phyloP scores from a whole-genome alignment of 2,113 vertebrate species.

The Saguinus midas region DNA sequence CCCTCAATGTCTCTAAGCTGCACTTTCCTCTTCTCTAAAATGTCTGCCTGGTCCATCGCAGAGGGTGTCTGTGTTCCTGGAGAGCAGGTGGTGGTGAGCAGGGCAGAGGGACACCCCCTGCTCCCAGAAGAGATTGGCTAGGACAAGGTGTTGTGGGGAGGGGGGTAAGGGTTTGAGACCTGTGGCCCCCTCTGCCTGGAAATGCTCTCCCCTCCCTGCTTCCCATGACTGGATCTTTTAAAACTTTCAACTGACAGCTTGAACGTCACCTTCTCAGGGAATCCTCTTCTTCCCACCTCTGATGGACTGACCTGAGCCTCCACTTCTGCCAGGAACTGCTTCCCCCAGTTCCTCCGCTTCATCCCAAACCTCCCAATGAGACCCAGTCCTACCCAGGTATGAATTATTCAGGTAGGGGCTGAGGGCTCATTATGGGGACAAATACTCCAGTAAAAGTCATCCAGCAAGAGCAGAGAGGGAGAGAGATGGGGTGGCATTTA shows the following conservation, averaged over 20 bases:
- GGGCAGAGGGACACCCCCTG: not conserved
- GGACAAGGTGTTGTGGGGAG: not conserved
- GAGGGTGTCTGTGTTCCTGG: not conserved
- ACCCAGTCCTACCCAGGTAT: slow-evolving; percentile 50
- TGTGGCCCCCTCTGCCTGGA: not conserved
- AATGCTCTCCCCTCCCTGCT: not conserved
- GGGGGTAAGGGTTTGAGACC: not conserved
- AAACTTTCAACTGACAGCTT: not conserved
- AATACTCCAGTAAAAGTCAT: slow-evolving; percentile 75
- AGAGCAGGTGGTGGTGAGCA: not conserved
- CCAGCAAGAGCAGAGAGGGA: slow-evolving; percentile 65
- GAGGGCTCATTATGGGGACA: slow-evolving; percentile 78
- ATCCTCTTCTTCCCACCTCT: not conserved
- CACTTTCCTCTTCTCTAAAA: not conserved
- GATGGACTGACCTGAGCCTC: not conserved
- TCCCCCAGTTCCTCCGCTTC: not conserved
- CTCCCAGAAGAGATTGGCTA: not conserved
- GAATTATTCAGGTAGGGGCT: slow-evolving; percentile 78
- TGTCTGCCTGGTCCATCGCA: not conserved
- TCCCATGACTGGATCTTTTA: not conserved
- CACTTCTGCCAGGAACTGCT: not conserved
- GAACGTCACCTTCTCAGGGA: not conserved
- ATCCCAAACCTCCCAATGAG: not conserved
- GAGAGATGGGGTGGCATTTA: slow-evolving; percentile 70
- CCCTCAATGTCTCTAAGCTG: not conserved